Evolutionary conservation across 2,888 invertebrate genomes (phyloP), one percentile per base, ranked within the genome.

Genomic region (Abscondita cerata): DNA sequence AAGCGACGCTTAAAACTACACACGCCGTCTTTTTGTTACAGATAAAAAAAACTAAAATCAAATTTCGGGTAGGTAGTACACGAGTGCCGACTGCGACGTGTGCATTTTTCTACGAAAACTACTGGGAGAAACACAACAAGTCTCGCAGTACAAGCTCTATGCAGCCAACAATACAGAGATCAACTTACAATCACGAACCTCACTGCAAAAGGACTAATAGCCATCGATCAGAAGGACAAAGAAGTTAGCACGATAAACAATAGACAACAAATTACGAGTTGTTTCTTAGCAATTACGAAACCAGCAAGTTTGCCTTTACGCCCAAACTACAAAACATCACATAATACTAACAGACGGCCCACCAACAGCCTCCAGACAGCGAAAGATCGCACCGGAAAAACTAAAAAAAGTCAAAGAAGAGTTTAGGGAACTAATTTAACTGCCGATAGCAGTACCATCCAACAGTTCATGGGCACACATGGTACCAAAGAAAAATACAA

Each of bases 301-400:
- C n/a, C n/a, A n/a, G n/a, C n/a, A n/a, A n/a, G n/a, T n/a, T n/a
- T n/a, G n/a, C 16, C 50, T 1, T 11, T 12, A 3, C 4, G 33
- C 16, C 3, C 51, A 19, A 51, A 31, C 8, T 16, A 15, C 1
- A 19, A 19, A 19, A n/a, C 12, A 18, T 13, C 51, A 73, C 72
- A 5, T 70, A 69, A 6, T n/a, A n/a, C n/a, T n/a, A n/a, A n/a
- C n/a, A n/a, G n/a, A n/a, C n/a, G n/a, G n/a, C n/a, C n/a, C n/a
- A 74, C 73, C 0, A 66, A n/a, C 65, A 2, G 47, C 41, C 18
- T 25, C 63, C 70, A 50, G 72, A 11, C 75, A 76, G 1, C 70
- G 75, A 1, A 3, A 12, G 12, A 9, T 52, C 56, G 33, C 13
- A 81, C 83, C 71, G 8, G 71, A 73, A 8, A 70, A 69, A 50